Evolutionary conservation across 2,888 invertebrate species (phyloP), one percentile per base, ranked within the genome.

Genomic region (Stenchaetothrips biformis): DNA sequence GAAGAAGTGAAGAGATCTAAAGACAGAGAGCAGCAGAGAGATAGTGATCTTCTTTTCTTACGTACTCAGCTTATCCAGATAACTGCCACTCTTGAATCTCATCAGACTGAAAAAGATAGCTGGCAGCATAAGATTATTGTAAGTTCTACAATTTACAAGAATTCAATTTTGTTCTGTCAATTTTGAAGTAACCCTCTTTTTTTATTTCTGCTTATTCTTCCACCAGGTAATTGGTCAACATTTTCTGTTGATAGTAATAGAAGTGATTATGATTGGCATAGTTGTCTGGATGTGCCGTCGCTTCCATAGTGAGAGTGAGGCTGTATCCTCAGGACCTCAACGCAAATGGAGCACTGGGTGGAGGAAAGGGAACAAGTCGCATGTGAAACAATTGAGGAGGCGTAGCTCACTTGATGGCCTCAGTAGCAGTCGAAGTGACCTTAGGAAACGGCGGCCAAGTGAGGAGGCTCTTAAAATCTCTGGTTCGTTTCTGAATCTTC

Each of bases 1-100:
- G 94, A 94, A 83, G 93, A 94, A 84, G 90, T 91, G 79, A 89
- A 90, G 79, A 91, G 90, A 83, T 90, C 91, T 82, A 90, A 90
- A 83, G 93, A 93, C 83, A 88, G 94, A n/a, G 96, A 96, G 86
- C 91, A 91, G 82, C 91, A 92, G 83, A 93, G 94, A 85, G 89
- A 92, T 80, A 95, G 96, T 82, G 95, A 96, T 84, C 91, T 94
- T 88, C 86, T 91, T 80, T 87, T 88, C 82, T 86, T 93, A 27
- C 90, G 92, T 81, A 90, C 91, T 79, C 92, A 93, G 85, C 87
- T 95, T 49, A 88, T 89, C 0, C 89, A 89, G 53, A 88, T 95
- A 81, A 89, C 92, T 0, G 86, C 88, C 16, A 89, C 91, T 0
- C 88, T 95, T 79, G 91, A 90, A 78, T 85, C 87, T 3, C 86